A percentile compares a stretch with the other conserved stretches of the same genome.
Conservation (phyloP, 1,140 invertebrate genomes). For the Drosophila ercepeae region DNA sequence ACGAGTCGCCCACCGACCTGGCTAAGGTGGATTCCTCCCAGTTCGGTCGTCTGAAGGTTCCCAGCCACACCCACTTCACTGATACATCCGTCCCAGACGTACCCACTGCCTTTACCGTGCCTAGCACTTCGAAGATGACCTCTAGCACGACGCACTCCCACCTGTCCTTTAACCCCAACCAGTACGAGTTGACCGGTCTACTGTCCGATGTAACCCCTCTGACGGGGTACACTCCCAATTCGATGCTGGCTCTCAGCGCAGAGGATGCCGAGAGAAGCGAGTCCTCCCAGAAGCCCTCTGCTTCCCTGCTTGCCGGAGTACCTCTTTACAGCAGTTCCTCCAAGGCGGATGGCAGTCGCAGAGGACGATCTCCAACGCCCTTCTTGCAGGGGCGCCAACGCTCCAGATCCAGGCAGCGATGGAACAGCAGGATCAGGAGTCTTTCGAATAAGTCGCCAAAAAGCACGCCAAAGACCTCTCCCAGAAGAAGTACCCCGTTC, state of each 20-base stretch:
- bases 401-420: not conserved
- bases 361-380: not conserved
- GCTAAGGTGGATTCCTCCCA: not conserved
- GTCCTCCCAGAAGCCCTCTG: not conserved
- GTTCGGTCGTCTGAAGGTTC: not conserved
- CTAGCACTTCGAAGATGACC: constrained; percentile 11
- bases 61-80: constrained; percentile 10
- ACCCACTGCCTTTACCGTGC: not conserved
- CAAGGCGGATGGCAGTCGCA: not conserved
- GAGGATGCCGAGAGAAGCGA: not conserved
- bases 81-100: constrained; percentile 1
- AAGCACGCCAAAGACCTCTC: not conserved
- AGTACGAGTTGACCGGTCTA: constrained; percentile 8
- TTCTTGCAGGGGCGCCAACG: too few species aligned
- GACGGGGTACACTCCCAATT: constrained; percentile 11
- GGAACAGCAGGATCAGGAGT: not conserved
- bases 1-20: not conserved
- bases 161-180: not conserved
- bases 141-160: not conserved
- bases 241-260: not conserved
- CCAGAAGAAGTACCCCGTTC: not conserved
- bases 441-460: not conserved
- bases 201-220: constrained; percentile 13
- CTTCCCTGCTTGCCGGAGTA: not conserved
- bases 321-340: not conserved